Base-by-base conservation (phyloP, 1,140 invertebrate species). In the Macrocentrus cingulum region DNA sequence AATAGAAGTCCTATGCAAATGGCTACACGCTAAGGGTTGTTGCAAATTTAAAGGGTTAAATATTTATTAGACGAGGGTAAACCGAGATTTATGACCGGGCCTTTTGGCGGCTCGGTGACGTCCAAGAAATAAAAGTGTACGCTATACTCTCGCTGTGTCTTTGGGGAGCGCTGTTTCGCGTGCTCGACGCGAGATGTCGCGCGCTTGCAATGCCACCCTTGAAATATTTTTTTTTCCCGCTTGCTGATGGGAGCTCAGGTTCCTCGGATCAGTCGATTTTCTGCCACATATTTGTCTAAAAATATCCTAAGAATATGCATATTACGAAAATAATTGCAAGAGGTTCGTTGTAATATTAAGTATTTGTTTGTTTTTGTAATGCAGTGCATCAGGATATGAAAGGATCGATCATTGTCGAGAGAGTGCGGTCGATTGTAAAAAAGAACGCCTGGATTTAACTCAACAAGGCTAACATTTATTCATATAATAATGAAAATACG, bases 1-100 rank as follows among this genome's bases (percentile, higher is more conserved):
- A 83, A 83, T 82, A 83, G 80, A 81, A 81, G 80, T 80, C 80
- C 79, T 81, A 83, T 83, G 81, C 80, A 81, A 83, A 82, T 82
- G 69, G 71, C 59, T 75, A 79, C 77, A 77, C 66, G 78, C 71
- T 75, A 78, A 77, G 76, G 77, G 75, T 74, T 77, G 75, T 78
- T 77, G 77, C 72, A 79, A 79, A 79, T 78, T 77, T 79, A 80
- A 80, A 79, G 77, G 78, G 77, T 79, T 80, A 79, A 80, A 80
- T 80, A 80, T 79, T 77, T 80, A 79, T 80, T 79, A 79, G 76
- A 67, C 60, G 68, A 72, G 75, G 71, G 72, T 79, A 72, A 78
- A 75, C 74, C 70, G 71, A 77, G 77, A 79, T 79, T 79, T 80
- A 79, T 76, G 67, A 64, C 16, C 65, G 64, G 37, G 34, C 63